These are phyloP conservation scores for Thelaira solivaga DNA, from an alignment of 2,888 invertebrate genomes.

Conservation along the genomic window DNA sequence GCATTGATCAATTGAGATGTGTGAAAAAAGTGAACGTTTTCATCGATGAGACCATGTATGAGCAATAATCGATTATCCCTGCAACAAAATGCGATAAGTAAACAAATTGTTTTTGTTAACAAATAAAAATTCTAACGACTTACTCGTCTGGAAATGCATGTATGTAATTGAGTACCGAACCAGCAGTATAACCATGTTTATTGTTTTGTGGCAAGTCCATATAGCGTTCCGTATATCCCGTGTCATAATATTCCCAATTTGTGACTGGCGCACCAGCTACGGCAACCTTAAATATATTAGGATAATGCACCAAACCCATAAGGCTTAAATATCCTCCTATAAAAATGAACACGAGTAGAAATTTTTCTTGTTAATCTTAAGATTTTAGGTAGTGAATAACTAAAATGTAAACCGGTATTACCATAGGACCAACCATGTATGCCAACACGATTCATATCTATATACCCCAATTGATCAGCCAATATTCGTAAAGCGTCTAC, in stretches of 20 bases:
- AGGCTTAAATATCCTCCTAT: constrained; percentile 94
- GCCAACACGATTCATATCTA: constrained; percentile 94
- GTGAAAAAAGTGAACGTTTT: constrained; percentile 99
- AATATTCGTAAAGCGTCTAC: constrained; percentile 94
- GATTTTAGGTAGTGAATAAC: too few species aligned
- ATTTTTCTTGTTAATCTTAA: background rate
- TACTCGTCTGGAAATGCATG: constrained; percentile 94
- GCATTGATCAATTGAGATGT: constrained; percentile 93
- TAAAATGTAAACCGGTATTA: too few species aligned
- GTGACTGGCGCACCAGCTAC: constrained; percentile 99
- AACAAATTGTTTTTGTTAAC: background rate
- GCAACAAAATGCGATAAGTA: background rate
- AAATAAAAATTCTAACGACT: constrained; percentile 73
- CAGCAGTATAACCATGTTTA: constrained; percentile 86
- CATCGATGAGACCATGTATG: constrained; percentile 98
- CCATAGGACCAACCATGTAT: constrained; percentile 99
- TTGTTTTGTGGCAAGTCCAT: constrained; percentile 92
- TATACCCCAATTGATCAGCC: constrained; percentile 88
- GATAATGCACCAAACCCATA: constrained; percentile 94
- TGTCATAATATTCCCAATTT: constrained; percentile 98
- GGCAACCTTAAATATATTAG: constrained; percentile 95
- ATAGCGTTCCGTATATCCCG: constrained; percentile 98
- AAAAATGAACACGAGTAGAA: constrained; percentile 20
- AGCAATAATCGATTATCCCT: constrained; percentile 93
- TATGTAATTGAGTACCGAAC: constrained; percentile 90